These are phyloP conservation scores for Muscicapa comitata DNA, from an alignment of 2,797 vertebrate species.

Conservation along the genomic window DNA sequence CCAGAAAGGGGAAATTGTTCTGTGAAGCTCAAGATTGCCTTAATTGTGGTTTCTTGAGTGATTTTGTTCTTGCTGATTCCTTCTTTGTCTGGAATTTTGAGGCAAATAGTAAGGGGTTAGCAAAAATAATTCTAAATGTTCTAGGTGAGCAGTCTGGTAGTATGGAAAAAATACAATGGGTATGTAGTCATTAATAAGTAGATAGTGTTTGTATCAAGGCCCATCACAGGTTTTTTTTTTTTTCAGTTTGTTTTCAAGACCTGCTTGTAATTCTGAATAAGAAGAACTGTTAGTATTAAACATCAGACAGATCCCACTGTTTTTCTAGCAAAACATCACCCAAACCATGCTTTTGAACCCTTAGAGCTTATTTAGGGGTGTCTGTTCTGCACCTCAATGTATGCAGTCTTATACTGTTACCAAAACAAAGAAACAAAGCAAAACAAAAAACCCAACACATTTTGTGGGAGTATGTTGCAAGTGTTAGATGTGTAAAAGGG, in stretches of 20 bases:
- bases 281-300: background rate
- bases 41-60: background rate
- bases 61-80: background rate
- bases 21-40: background rate
- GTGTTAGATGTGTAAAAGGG: background rate
- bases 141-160: background rate
- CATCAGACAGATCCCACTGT: background rate
- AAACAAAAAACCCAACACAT: rapidly evolving
- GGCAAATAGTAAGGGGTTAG: background rate
- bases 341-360: background rate
- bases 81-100: background rate
- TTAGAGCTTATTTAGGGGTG: background rate
- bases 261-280: background rate
- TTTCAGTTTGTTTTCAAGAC: background rate
- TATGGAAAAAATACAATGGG: background rate
- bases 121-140: background rate
- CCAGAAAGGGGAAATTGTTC: background rate
- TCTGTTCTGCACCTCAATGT: background rate
- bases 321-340: background rate
- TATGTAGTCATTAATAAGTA: background rate
- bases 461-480: background rate
- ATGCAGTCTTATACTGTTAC: background rate
- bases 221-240: background rate
- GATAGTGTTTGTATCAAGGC: background rate
- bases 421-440: background rate